These are phyloP conservation scores for Pollenia angustigena DNA, from an alignment of 2,888 invertebrate species.

Conservation along the genomic window DNA sequence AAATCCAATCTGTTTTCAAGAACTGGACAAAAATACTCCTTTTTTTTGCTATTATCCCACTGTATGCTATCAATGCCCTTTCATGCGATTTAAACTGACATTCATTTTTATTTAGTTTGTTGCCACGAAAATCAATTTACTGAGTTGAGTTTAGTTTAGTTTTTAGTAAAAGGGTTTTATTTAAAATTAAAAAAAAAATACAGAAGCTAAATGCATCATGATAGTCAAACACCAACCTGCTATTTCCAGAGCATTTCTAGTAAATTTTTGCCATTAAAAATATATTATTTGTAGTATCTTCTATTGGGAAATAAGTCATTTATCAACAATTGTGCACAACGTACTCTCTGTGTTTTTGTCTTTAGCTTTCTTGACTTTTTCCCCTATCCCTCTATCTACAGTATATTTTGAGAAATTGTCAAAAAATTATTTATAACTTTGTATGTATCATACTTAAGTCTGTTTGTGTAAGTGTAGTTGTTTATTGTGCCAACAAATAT, in stretches of 20 bases:
- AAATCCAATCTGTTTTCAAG: no score
- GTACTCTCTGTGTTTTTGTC: neutral
- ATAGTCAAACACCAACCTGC: conserved; percentile 13
- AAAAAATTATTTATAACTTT: conserved; percentile 68
- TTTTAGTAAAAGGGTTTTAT: conserved; percentile 18
- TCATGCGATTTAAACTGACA: neutral
- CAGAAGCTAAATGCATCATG: conserved; percentile 30
- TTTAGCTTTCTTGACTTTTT: neutral
- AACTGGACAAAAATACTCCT: neutral
- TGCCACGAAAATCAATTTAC: conserved; percentile 59
- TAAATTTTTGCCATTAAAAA: conserved; percentile 43
- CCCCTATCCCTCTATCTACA: neutral
- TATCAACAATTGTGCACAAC: conserved; percentile 60
- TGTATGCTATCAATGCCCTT: neutral
- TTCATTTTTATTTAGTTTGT: conserved; percentile 33
- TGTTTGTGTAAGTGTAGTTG: conserved; percentile 58
- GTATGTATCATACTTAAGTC: neutral
- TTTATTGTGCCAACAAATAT: conserved; percentile 65
- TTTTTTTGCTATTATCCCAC: neutral
- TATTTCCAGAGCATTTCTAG: neutral
- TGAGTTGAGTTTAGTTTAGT: conserved; percentile 39
- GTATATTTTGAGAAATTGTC: conserved; percentile 39
- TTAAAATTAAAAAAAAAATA: neutral
- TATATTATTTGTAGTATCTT: conserved; percentile 51
- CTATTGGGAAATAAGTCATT: conserved; percentile 66